Evolutionary conservation across 2,113 vertebrate species (phyloP).

Genomic region (Anoura caudifer): DNA sequence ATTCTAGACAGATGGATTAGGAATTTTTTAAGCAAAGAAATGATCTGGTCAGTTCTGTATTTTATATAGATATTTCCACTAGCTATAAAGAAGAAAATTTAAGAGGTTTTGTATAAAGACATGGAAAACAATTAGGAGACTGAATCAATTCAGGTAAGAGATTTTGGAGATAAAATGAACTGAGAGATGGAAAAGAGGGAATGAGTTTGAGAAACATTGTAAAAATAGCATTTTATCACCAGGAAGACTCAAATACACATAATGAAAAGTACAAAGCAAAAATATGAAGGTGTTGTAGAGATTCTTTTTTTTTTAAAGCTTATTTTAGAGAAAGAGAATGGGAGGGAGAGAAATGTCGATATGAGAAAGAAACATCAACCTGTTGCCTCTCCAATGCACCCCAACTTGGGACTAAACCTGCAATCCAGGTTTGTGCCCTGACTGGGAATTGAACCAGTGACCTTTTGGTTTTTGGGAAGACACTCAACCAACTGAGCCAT

Average conservation of each 20-base stretch:
- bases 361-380: too few relatives aligned
- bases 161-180: neutral
- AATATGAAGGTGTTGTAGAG: neutral
- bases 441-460: too few relatives aligned
- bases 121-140: neutral
- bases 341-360: too few relatives aligned
- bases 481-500: too few relatives aligned
- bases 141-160: neutral
- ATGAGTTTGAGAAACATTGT: neutral
- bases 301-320: neutral
- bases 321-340: too few relatives aligned
- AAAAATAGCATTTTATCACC: neutral
- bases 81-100: neutral
- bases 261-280: neutral
- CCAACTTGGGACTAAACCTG: too few relatives aligned
- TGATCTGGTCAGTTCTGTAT: neutral
- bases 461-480: too few relatives aligned
- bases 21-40: conserved; percentile 15
- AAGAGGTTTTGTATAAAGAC: neutral
- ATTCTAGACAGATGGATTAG: neutral
- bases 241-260: neutral
- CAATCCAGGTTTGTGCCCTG: too few relatives aligned
- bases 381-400: too few relatives aligned
- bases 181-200: neutral
- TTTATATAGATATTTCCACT: neutral